Evolutionary conservation across 2,113 vertebrate genomes (phyloP).

Genomic region (human (Homo sapiens)): GRCh38 chr15:61001001-61001500

Average conservation of each 20-base stretch:
- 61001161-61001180: background rate
- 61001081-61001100: background rate
- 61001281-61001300: constrained; percentile 14
- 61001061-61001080: background rate
- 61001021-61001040: background rate
- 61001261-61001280: background rate
- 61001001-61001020: background rate
- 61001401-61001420: background rate
- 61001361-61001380: background rate
- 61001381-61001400: background rate
- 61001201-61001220: background rate
- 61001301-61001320: background rate
- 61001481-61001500: fast-evolving
- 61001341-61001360: background rate
- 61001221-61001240: background rate
- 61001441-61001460: background rate
- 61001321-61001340: background rate
- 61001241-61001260: constrained; percentile 63
- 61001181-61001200: background rate
- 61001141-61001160: background rate
- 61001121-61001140: background rate
- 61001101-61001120: background rate
- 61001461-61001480: background rate
- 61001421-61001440: background rate
- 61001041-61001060: background rate